These are phyloP conservation scores for Drosophila tsacasi DNA, from an alignment of 1,140 invertebrate species.

Conservation along the genomic window DNA sequence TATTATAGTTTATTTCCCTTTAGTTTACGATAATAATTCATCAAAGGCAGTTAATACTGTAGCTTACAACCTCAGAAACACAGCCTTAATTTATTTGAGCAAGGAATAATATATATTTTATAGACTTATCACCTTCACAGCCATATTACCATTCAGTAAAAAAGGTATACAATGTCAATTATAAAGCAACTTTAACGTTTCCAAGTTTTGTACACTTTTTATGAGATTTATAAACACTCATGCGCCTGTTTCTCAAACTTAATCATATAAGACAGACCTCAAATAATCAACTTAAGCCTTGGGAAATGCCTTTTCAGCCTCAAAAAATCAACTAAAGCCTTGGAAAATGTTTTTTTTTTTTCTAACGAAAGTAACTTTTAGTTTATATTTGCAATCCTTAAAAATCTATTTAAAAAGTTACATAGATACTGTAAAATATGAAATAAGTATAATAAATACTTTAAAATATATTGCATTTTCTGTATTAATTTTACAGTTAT, in stretches of 20 bases:
- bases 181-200: not conserved
- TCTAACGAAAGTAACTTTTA: not conserved
- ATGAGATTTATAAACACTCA: not conserved
- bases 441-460: too few relatives aligned
- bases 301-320: too few relatives aligned
- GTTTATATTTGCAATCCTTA: not conserved
- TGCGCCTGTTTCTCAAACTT: not conserved
- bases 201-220: not conserved
- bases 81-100: not conserved
- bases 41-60: not conserved
- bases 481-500: too few relatives aligned
- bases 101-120: slow-evolving; percentile 8
- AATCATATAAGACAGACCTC: not conserved
- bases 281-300: not conserved
- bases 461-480: not conserved
- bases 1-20: not conserved
- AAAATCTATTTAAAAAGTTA: not conserved
- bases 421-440: too few relatives aligned
- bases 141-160: slow-evolving; percentile 1
- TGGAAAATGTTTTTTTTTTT: too few relatives aligned
- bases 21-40: not conserved
- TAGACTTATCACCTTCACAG: slow-evolving; percentile 9
- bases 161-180: slow-evolving; percentile 3
- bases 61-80: not conserved
- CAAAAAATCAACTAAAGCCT: too few relatives aligned